phyloP scores from a whole-genome alignment of 1,140 invertebrate species.

The Paralvinella palmiformis region DNA sequence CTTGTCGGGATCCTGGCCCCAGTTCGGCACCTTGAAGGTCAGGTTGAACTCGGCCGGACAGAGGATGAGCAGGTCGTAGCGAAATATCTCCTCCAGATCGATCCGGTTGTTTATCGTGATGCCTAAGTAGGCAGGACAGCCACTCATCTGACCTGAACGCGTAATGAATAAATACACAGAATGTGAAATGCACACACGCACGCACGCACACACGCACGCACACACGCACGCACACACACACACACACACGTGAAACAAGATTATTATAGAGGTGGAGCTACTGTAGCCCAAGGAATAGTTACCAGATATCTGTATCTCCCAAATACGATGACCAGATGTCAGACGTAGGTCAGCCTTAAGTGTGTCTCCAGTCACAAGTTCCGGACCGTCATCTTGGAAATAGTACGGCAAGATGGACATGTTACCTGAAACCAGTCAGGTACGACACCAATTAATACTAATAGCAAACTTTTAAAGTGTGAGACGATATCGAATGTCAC shows the following conservation, averaged over 20 bases:
- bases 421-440: slow-evolving; percentile 8
- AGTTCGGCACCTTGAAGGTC: slow-evolving; percentile 19
- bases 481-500: too few species aligned
- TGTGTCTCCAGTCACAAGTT: slow-evolving; percentile 13
- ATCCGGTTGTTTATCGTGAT: slow-evolving; percentile 17
- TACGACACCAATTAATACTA: too few species aligned
- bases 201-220: background rate
- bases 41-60: slow-evolving; percentile 18
- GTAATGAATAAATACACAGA: background rate
- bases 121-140: slow-evolving; percentile 20
- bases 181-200: too few species aligned
- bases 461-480: too few species aligned
- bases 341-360: slow-evolving; percentile 11
- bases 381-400: slow-evolving; percentile 13
- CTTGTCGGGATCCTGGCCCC: slow-evolving; percentile 12
- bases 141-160: slow-evolving; percentile 18
- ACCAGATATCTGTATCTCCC: slow-evolving; percentile 17
- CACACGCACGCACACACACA: background rate
- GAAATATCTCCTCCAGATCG: slow-evolving; percentile 18
- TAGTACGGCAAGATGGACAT: slow-evolving; percentile 16
- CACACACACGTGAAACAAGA: too few species aligned
- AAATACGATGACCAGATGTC: slow-evolving; percentile 4
- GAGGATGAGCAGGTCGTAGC: slow-evolving; percentile 18
- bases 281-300: background rate
- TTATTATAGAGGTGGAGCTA: background rate